Evolutionary conservation across 2,888 invertebrate genomes (phyloP), one percentile per base, ranked within the genome.

Genomic region (Parnassius mnemosyne): DNA sequence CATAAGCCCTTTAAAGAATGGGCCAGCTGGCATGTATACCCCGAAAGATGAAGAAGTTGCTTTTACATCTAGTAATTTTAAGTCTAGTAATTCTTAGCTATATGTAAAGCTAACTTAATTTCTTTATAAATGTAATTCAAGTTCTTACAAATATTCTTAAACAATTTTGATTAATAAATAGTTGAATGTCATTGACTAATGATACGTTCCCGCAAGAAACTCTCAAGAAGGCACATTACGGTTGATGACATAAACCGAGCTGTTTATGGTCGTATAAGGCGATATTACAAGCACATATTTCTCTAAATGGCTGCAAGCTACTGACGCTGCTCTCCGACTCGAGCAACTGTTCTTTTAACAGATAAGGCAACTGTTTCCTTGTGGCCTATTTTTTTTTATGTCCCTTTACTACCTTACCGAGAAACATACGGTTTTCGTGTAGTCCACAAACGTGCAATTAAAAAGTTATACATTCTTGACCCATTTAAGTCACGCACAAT

Each of bases 161-260:
- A 55, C 60, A 44, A 55, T 60, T 60, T 60, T 55, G 60, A 60
- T 60, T 43, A 43, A 60, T 55, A 60, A 60, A 60, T 60, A 55
- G 60, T 55, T 60, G 60, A 55, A 55, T 60, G 60, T 60, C 60
- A 60, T 54, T 55, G 54, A 60, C 43, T 55, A 60, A 60, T 60
- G 60, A 55, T 55, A 13, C n/a, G n/a, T 60, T 25, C 43, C 34
- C 44, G 43, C 60, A 60, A 60, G 60, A 60, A 60, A 55, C 50
- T 50, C 42, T 13, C 60, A 25, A 43, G 55, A 54, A 49, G 42
- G 54, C 60, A 50, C 54, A 55, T 60, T 60, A 55, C 60, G 60
- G 60, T 60, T 50, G 60, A 60, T 60, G 60, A 60, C 54, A 60
- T 60, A 60, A 60, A 60, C 49, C 43, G 49, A 55, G 43, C 55